A percentile compares a stretch with the other conserved stretches of the same genome.
Evolutionary conservation across 2,113 vertebrate genomes (phyloP).

Genomic region (Syngnathus scovelli): DNA sequence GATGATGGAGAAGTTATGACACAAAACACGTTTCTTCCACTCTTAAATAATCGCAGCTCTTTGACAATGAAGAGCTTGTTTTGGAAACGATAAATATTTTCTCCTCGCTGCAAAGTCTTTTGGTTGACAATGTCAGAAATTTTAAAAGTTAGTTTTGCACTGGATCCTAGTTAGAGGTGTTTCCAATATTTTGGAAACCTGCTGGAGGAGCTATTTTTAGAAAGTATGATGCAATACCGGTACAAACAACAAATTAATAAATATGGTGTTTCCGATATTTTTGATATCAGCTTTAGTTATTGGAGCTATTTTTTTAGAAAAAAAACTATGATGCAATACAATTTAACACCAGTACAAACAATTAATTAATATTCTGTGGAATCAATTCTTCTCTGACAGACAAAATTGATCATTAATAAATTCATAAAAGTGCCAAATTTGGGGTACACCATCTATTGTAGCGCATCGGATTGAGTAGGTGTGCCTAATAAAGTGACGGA

Average conservation of each 20-base stretch:
- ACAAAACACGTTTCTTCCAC: neutral
- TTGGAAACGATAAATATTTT: neutral
- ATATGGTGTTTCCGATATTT: neutral
- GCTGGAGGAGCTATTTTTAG: neutral
- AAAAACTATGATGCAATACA: neutral
- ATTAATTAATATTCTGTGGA: neutral
- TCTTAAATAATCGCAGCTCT: neutral
- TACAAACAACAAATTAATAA: neutral
- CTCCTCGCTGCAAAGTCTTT: neutral
- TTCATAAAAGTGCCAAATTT: neutral
- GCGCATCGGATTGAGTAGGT: neutral
- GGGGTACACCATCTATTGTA: neutral
- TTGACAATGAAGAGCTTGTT: neutral
- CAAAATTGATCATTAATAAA: neutral
- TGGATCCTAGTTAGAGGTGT: neutral
- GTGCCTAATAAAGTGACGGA: neutral
- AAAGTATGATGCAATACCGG: neutral
- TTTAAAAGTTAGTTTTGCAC: neutral
- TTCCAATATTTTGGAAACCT: neutral
- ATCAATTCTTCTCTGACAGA: neutral
- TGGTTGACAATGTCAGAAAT: neutral
- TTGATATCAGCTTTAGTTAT: neutral
- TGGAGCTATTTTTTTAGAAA: neutral
- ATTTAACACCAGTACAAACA: neutral
- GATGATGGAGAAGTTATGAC: neutral